Percentiles rank a stretch among this genome's conserved stretches.
phyloP scores from a whole-genome alignment of 2,888 invertebrate genomes.

The Fragum sueziense region DNA sequence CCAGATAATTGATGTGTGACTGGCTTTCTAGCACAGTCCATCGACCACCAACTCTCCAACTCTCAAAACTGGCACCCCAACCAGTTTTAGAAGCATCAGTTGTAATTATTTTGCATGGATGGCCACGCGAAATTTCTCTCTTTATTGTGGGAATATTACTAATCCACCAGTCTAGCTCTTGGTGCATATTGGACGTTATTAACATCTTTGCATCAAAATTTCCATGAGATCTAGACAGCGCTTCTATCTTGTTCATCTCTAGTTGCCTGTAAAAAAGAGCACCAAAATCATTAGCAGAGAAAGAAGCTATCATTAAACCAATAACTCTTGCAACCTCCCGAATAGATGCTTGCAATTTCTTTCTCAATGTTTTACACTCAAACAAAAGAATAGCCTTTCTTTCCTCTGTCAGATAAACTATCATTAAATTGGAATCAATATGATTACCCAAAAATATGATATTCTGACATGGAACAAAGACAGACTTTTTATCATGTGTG shows the following conservation, averaged over 20 bases:
- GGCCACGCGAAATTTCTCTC: slow-evolving; percentile 4
- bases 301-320: slow-evolving; percentile 29
- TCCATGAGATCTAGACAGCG: not conserved
- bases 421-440: slow-evolving; percentile 55
- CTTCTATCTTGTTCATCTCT: slow-evolving; percentile 16
- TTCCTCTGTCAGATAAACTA: slow-evolving; percentile 40
- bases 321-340: slow-evolving; percentile 20
- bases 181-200: not conserved
- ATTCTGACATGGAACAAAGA: slow-evolving; percentile 34
- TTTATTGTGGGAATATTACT: not conserved
- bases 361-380: not conserved
- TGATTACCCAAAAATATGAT: slow-evolving; percentile 44
- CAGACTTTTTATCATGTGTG: slow-evolving; percentile 39
- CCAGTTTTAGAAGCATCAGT: slow-evolving; percentile 5
- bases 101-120: not conserved
- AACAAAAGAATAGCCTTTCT: not conserved
- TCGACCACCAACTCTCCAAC: not conserved
- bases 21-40: not conserved
- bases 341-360: not conserved
- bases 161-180: slow-evolving; percentile 9
- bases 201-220: not conserved
- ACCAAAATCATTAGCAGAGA: slow-evolving; percentile 23
- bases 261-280: slow-evolving; percentile 24
- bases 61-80: not conserved
- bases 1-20: slow-evolving; percentile 4